Base-by-base conservation (phyloP, 2,888 invertebrate genomes). In the Hyposoter dolosus region DNA sequence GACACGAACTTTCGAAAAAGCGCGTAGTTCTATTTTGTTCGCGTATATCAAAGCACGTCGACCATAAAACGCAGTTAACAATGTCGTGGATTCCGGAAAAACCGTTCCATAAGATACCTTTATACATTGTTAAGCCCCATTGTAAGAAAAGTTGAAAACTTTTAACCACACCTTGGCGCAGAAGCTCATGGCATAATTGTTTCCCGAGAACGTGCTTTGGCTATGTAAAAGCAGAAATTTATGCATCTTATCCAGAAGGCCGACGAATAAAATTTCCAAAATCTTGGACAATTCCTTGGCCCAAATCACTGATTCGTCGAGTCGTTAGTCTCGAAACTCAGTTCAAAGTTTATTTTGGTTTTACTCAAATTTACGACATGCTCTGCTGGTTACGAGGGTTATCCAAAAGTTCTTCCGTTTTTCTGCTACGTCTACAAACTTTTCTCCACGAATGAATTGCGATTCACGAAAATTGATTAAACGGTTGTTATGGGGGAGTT, bases 171-270 rank as follows among this genome's bases (percentile, higher is more conserved):
- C 45, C 43, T 45, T 32, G 40, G 12, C 28, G 12, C 28, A 60
- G 60, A 12, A 76, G 79, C 45, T 56, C 40, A 40, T 45, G 15
- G 43, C 47, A 78, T 74, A 74, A 82, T 68, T 68, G 63, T 60
- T 17, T 66, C n/a, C 40, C 40, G 40, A 40, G 40, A 40, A 40
- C 40, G 10, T 9, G 40, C 40, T 40, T 9, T 9, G 40, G 10
- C 9, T 40, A 40, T 40, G 2, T 40, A 0, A 40, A 40, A 40
- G 40, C 10, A 9, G 40, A 40, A 40, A 40, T 40, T 40, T 6
- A 40, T 7, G 40, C 40, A 40, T 40, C 35, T 0, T 35, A 35
- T 35, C 40, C 9, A 40, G 10, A 7, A 40, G 40, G 35, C 5
- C 35, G 35, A 35, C 35, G 7, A 35, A 35, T 4, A 35, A 68